Conservation (phyloP, 35 echinoderm and acorn worm species). For the Holothuria glaberrima region DNA sequence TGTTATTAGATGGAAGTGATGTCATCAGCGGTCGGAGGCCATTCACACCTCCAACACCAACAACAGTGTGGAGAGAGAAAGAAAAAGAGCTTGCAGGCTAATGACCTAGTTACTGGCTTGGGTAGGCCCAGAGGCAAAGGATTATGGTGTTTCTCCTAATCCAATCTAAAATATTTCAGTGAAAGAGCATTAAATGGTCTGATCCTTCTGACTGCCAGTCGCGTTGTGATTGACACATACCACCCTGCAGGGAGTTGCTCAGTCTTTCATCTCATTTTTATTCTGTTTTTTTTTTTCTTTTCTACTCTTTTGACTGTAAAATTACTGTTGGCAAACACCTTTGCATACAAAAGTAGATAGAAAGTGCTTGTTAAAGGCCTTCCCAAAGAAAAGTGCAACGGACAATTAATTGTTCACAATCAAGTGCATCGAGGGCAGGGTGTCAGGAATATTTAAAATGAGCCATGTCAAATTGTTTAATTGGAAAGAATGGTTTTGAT, state of each 20-base stretch:
- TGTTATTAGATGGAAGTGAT: conserved; percentile 8
- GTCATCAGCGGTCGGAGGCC: conserved; percentile 36
- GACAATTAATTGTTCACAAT: conserved; percentile 6
- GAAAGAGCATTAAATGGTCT: conserved; percentile 29
- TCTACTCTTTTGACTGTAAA: neutral
- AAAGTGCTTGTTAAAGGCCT: no score
- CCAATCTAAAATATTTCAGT: conserved; percentile 51
- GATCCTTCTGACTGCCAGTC: conserved; percentile 13
- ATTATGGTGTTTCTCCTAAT: conserved; percentile 45
- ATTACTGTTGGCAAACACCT: no score
- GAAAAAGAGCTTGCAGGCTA: conserved; percentile 32
- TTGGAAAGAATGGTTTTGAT: neutral
- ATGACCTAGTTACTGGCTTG: conserved; percentile 32
- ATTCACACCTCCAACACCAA: conserved; percentile 31
- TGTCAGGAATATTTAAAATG: conserved; percentile 1
- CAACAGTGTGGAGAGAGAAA: neutral
- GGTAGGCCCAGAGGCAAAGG: conserved; percentile 24
- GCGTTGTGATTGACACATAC: conserved; percentile 33
- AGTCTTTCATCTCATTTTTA: neutral
- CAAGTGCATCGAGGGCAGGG: neutral
- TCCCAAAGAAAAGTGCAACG: neutral
- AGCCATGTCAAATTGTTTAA: conserved; percentile 18
- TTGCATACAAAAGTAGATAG: no score
- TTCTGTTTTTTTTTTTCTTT: neutral
- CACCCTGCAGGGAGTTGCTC: conserved; percentile 28